Base-by-base conservation (phyloP, 2,113 vertebrate species). In the Cynocephalus volans region DNA sequence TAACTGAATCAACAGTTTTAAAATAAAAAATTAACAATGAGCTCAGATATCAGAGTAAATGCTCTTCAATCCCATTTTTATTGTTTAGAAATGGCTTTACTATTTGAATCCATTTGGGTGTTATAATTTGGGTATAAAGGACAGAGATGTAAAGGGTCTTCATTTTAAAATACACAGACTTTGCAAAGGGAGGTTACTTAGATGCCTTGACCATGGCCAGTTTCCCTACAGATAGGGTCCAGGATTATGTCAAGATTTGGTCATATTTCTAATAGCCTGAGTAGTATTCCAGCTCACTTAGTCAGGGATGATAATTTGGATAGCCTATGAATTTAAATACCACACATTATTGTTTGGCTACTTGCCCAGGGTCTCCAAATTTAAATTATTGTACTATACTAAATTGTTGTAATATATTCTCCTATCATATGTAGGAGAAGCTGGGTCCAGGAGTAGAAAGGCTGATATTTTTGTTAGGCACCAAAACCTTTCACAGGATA, bases 81-180 rank as follows among this genome's bases (percentile, higher is more conserved):
- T 81, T 80, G 9, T 86, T 89, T 33, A 50, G 45, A 75, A 8
- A 21, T 95, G 62, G 33, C 4, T 95, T 97, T 95, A 62, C 31
- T 90, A 73, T 58, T 75, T 84, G n/a, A 18, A 93, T n/a, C 54
- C 15, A 31, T 91, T 83, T 64, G 56, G 52, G 7, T 80, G 67
- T 94, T 94, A 67, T 60, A 72, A 73, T 72, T 48, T 69, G 41
- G 24, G 18, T 64, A 80, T 36, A 65, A 96, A 85, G 60, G 33
- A 77, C 19, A 62, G 26, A 77, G 6, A 91, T 86, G 50, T 88
- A 31, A 90, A 95, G 75, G 11, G 28, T n/a, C 36, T 95, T 60
- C 24, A 17, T 65, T 60, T 87, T 93, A 89, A 97, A 88, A 89
- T 33, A 75, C 50, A 70, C 2, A n/a, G 5, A 50, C 17, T 9